Base-by-base conservation (phyloP, 2,888 invertebrate species). In the Euzetes globulus region DNA sequence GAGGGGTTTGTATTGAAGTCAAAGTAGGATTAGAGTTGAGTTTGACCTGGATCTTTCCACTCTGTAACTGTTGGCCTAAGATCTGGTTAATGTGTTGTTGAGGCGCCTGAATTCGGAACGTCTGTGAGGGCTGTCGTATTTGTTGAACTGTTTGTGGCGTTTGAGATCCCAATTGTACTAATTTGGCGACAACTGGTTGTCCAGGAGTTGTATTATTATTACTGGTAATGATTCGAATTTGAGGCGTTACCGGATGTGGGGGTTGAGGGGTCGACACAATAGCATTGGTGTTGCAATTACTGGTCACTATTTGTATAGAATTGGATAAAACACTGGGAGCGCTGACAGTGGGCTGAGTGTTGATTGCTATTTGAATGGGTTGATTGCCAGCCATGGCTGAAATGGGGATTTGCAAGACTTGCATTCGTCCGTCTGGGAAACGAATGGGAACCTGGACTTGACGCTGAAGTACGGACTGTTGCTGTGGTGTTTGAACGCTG, bases 361-460 rank as follows among this genome's bases (percentile, higher is more conserved):
- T 77, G 71, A 73, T 58, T 27, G 77, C 65, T 60, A 77, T 77
- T n/a, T 77, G 77, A 58, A 75, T 71, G 7, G 77, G 75, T 71
- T 60, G 65, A 33, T 71, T 74, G 15, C 58, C 19, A 25, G 45
- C 71, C 15, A 71, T 47, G 17, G 77, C 73, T 22, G 78, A 77
- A n/a, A 77, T 55, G 7, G 78, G 77, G 17, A 76, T 45, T 25
- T 76, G 76, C n/a, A 78, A 65, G 15, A 78, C 89, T 81, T 95
- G 94, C 29, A 95, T 84, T 82, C 93, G 92, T 0, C 96, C 96
- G 82, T 96, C 95, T 0, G 94, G 90, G 87, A 94, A 90, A 82
- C 94, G 92, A 60, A 95, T 89, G 74, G 96, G 85, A 81, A 76
- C 25, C 52, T 75, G 75, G 7, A 72, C 65, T 6, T 27, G 29